Base-by-base conservation (phyloP, 2,797 vertebrate species). In the Thaleichthys pacificus region DNA sequence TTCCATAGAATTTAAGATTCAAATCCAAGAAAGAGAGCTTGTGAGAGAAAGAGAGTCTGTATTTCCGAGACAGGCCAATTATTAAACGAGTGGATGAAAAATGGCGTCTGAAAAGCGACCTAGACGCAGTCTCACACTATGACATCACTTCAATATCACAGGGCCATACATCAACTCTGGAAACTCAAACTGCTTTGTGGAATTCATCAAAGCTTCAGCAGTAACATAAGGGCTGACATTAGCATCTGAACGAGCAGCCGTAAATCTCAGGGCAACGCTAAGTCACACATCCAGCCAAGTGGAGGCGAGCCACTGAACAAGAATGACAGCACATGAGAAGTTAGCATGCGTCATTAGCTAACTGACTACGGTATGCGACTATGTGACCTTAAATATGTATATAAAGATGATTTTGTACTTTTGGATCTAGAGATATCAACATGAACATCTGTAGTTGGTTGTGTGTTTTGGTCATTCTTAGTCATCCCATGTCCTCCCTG, bases 101-200 rank as follows among this genome's bases (percentile, higher is more conserved):
- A 0, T 60, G 28, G 35, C 1, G 60, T 70, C 74, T n/a, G 71
- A 61, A 71, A 64, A 58, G 54, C 54, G n/a, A 56, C 51, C 42
- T 61, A 68, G 21, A 58, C 71, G 68, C 32, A 66, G 66, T 66
- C 6, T 42, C 61, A 57, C 67, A 62, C 35, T 1, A 15, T 32
- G 17, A 64, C 51, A 42, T 58, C 15, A 73, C 26, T 21, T 26
- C 60, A 73, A 61, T 77, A 75, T 77, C 26, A 60, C 60, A 71
- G 65, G 71, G 62, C 49, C 61, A 73, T 79, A 17, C 32, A 42
- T 79, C 69, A 12, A 61, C n/a, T 0, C 1, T 11, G 1, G 14
- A 63, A 58, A 42, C 32, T 74, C 71, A 22, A 76, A 32, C 57
- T 7, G 24, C 38, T 32, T 32, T 67, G 70, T 80, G 71, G 72